phyloP scores from a whole-genome alignment of 1,140 invertebrate species.

The Diploscapter pachys region DNA sequence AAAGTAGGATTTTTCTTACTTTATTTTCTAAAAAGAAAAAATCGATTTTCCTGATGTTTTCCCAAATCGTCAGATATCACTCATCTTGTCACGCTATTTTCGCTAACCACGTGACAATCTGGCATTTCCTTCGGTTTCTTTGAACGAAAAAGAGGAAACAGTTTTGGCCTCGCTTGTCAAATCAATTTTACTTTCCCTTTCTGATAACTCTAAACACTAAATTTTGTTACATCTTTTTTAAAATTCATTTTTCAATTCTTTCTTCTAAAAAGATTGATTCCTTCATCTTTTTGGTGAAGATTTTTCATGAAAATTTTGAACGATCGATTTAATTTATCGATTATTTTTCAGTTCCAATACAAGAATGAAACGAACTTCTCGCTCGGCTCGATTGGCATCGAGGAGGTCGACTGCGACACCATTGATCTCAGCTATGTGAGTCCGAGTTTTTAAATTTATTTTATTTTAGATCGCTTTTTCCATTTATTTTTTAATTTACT shows the following conservation, averaged over 20 bases:
- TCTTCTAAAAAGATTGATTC: too few relatives aligned
- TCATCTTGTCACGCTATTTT: slow-evolving; percentile 8
- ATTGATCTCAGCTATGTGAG: slow-evolving; percentile 30
- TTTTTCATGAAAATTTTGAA: neutral
- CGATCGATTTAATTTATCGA: neutral
- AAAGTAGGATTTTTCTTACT: slow-evolving; percentile 9
- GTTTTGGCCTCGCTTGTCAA: neutral
- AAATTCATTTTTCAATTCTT: too few relatives aligned
- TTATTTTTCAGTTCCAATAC: slow-evolving; percentile 27
- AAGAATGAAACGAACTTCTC: slow-evolving; percentile 23
- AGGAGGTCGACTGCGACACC: slow-evolving; percentile 27
- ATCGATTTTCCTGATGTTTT: neutral
- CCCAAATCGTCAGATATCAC: neutral
- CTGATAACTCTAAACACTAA: neutral
- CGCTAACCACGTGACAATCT: slow-evolving; percentile 18
- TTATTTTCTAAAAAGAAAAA: neutral
- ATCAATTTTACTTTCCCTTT: too few relatives aligned
- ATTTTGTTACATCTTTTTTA: neutral
- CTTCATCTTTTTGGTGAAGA: too few relatives aligned
- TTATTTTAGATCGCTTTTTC: too few relatives aligned
- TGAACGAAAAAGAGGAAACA: neutral
- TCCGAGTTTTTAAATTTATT: neutral
- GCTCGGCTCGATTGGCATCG: slow-evolving; percentile 24
- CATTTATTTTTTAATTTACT: too few relatives aligned
- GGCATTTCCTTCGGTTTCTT: slow-evolving; percentile 3